These are phyloP conservation scores for Siniperca chuatsi DNA, from an alignment of 2,113 vertebrate species.

Conservation along the genomic window DNA sequence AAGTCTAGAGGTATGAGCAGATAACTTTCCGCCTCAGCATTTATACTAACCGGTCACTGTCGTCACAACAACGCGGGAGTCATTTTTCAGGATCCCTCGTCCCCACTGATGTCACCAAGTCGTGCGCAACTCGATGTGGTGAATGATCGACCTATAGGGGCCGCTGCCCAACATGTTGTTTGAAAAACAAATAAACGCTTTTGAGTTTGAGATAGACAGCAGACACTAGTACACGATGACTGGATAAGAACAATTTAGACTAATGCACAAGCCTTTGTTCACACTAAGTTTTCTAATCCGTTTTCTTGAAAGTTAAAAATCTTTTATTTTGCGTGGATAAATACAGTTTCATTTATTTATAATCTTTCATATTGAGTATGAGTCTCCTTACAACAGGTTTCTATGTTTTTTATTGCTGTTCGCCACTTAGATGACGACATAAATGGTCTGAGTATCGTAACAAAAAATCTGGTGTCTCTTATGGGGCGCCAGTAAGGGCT, in stretches of 20 bases:
- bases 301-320: background rate
- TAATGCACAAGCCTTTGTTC: background rate
- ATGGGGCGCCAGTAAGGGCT: constrained; percentile 12
- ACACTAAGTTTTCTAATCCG: background rate
- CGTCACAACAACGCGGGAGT: constrained; percentile 83
- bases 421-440: background rate
- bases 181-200: constrained; percentile 41
- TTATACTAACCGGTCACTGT: constrained; percentile 80
- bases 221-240: background rate
- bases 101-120: constrained; percentile 81
- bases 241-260: background rate
- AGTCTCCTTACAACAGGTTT: background rate
- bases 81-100: constrained; percentile 77
- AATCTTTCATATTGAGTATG: background rate
- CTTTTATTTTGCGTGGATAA: background rate
- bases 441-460: background rate
- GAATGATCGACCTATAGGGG: constrained; percentile 45
- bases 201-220: background rate
- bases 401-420: background rate
- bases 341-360: background rate
- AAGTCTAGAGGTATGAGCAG: constrained; percentile 74
- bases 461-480: constrained; percentile 9
- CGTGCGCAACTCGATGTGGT: constrained; percentile 72
- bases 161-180: constrained; percentile 41
- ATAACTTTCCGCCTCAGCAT: constrained; percentile 67